Conservation (phyloP, 2,888 invertebrate species). For the Syritta pipiens region DNA sequence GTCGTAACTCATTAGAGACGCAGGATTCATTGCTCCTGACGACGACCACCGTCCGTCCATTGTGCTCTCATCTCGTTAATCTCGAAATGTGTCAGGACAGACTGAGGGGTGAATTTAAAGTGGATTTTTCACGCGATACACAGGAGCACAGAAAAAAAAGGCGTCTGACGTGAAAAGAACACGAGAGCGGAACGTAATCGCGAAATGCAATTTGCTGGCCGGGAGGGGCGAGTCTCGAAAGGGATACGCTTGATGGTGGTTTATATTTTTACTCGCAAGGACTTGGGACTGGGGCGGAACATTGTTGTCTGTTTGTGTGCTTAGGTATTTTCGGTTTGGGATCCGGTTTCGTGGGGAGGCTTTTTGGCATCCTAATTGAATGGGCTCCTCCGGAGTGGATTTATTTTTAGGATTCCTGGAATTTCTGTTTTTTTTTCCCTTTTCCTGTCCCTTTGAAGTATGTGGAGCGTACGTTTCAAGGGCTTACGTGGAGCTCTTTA, state of each 20-base stretch:
- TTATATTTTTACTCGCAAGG: conserved; percentile 10
- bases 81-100: not conserved
- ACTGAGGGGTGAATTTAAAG: not conserved
- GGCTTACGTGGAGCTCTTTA: too few species aligned
- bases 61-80: conserved; percentile 32
- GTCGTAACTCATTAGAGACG: conserved; percentile 53
- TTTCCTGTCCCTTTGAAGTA: conserved; percentile 13
- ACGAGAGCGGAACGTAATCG: conserved; percentile 24
- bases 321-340: not conserved
- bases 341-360: conserved; percentile 12
- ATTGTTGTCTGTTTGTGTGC: conserved; percentile 21
- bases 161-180: conserved; percentile 24
- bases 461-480: too few species aligned
- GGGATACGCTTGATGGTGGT: conserved; percentile 6
- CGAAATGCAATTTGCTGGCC: conserved; percentile 50
- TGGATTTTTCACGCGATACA: not conserved
- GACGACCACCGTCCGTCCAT: conserved; percentile 32
- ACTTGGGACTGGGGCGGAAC: conserved; percentile 9
- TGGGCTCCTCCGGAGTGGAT: not conserved
- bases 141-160: not conserved
- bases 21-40: conserved; percentile 53
- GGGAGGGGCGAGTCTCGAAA: conserved; percentile 1
- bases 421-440: conserved; percentile 1
- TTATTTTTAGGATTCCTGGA: conserved; percentile 21
- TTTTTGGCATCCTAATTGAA: conserved; percentile 19